These are phyloP conservation scores for Spatulosminthurus flaviceps DNA, from an alignment of 2,888 invertebrate species.

Conservation along the genomic window DNA sequence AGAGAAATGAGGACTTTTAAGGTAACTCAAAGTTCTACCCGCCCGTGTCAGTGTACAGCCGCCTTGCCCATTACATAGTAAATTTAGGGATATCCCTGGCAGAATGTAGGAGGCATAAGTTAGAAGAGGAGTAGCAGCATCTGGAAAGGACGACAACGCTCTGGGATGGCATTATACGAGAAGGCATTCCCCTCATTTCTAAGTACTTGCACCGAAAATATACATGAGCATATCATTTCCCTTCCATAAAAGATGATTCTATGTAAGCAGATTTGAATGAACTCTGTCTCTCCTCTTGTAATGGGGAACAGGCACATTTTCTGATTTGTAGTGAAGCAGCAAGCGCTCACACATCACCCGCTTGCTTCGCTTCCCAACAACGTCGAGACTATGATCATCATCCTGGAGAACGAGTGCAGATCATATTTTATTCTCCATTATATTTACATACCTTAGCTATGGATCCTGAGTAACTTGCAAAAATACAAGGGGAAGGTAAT, in stretches of 20 bases:
- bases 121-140: too few species aligned
- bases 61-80: too few species aligned
- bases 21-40: not conserved
- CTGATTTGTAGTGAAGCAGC: not conserved
- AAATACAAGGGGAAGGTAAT: too few species aligned
- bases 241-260: constrained; percentile 27
- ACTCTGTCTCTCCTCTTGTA: constrained; percentile 21
- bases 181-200: not conserved
- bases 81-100: too few species aligned
- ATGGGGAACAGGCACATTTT: not conserved
- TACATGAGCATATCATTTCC: not conserved
- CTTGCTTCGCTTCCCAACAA: not conserved
- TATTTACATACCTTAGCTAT: too few species aligned
- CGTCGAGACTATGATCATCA: not conserved
- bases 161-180: not conserved
- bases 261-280: constrained; percentile 40
- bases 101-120: too few species aligned
- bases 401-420: not conserved
- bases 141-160: too few species aligned
- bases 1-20: not conserved
- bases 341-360: not conserved
- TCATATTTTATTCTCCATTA: too few species aligned
- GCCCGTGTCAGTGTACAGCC: too few species aligned
- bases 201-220: not conserved
- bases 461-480: too few species aligned